Percentiles rank a stretch among this genome's conserved stretches.
Evolutionary conservation across 2,113 vertebrate genomes (phyloP).

Genomic region (Sitta europaea): DNA sequence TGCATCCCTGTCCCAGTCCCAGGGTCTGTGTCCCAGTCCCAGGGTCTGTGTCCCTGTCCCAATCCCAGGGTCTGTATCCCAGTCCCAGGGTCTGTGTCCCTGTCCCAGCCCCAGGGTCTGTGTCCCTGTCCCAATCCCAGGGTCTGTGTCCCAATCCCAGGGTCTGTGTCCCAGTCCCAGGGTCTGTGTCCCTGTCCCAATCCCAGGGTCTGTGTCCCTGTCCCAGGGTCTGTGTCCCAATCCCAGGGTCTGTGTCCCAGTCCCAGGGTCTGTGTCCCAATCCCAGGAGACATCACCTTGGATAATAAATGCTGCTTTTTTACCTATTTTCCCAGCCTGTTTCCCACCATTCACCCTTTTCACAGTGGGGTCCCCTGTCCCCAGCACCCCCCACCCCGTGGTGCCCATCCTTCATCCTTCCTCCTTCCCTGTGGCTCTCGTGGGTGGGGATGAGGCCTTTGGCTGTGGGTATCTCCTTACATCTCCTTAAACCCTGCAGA

Average conservation of each 20-base stretch:
- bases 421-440: background rate
- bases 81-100: background rate
- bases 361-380: rapidly evolving
- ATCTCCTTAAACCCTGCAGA: background rate
- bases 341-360: background rate
- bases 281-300: rapidly evolving
- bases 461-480: background rate
- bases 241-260: background rate
- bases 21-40: background rate
- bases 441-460: background rate
- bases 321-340: background rate
- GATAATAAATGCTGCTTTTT: background rate
- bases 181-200: background rate
- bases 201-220: background rate
- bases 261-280: background rate
- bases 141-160: rapidly evolving
- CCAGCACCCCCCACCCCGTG: background rate
- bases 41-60: background rate
- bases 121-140: too few species aligned
- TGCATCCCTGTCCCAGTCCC: background rate
- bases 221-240: background rate
- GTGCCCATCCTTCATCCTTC: background rate
- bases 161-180: background rate
- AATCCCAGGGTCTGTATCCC: background rate
- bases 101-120: background rate